A percentile compares a stretch with the other conserved stretches of the same genome.
Conservation (phyloP, 2,888 invertebrate species). For the Electrophaes corylata region DNA sequence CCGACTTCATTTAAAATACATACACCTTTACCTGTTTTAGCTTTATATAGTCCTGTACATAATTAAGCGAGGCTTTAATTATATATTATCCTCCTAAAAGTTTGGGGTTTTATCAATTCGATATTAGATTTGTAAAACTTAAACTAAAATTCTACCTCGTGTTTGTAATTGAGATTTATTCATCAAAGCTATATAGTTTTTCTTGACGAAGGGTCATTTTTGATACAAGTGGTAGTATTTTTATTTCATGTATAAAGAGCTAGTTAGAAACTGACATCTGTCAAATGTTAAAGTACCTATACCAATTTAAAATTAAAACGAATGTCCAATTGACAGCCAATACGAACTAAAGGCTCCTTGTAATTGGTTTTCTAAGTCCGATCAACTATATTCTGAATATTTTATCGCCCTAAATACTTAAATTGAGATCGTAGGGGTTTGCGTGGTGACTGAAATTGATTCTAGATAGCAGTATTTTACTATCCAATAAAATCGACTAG, state of each 20-base stretch:
- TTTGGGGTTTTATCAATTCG: constrained; percentile 12
- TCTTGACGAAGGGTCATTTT: too few relatives aligned
- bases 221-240: too few relatives aligned
- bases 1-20: constrained; percentile 80
- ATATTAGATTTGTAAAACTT: constrained; percentile 3
- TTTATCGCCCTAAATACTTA: constrained; percentile 55
- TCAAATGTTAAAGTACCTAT: constrained; percentile 26
- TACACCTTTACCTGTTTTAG: constrained; percentile 58
- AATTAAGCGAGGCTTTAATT: constrained; percentile 36
- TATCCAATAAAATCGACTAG: constrained; percentile 42
- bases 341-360: constrained; percentile 49
- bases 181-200: too few relatives aligned
- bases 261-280: constrained; percentile 5
- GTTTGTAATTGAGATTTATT: too few relatives aligned
- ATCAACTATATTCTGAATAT: constrained; percentile 62
- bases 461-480: constrained; percentile 39
- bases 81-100: constrained; percentile 27
- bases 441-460: constrained; percentile 42
- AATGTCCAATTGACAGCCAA: constrained; percentile 27
- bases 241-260: too few relatives aligned
- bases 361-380: constrained; percentile 67
- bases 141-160: neutral
- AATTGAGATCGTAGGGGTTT: constrained; percentile 50
- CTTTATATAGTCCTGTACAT: constrained; percentile 46
- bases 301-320: constrained; percentile 25